Percentiles rank a stretch among this genome's conserved stretches.
These are phyloP conservation scores for Ammospiza maritima DNA, from an alignment of 2,797 vertebrate species.

Conservation along the genomic window DNA sequence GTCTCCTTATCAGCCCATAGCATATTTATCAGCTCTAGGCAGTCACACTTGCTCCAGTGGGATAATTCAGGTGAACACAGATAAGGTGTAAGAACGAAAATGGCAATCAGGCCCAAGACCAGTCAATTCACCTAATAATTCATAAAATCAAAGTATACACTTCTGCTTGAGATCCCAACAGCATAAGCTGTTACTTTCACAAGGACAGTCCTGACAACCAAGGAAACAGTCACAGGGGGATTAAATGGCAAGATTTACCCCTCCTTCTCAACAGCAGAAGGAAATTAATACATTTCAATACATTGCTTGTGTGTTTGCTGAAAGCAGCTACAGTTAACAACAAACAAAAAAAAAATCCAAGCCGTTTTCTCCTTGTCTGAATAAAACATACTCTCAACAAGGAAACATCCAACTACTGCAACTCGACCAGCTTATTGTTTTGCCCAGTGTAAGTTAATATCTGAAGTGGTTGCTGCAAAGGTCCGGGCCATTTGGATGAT, in stretches of 20 bases:
- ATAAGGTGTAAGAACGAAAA: background rate
- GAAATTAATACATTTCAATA: constrained; percentile 2
- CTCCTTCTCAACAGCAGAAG: background rate
- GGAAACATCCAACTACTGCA: constrained; percentile 45
- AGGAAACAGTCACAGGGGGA: background rate
- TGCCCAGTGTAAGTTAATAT: constrained; percentile 64
- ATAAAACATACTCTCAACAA: constrained; percentile 36
- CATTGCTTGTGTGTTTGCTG: background rate
- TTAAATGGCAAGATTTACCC: background rate
- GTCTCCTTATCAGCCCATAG: background rate
- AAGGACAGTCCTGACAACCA: background rate
- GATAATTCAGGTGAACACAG: background rate
- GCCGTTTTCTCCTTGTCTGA: background rate
- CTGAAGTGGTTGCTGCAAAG: constrained; percentile 64
- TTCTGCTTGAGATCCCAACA: background rate
- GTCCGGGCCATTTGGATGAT: constrained; percentile 50
- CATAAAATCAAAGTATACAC: background rate
- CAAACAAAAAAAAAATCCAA: background rate
- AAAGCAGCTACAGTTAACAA: background rate
- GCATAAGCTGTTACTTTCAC: background rate
- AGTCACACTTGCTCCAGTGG: background rate
- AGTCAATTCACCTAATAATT: background rate
- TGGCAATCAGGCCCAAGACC: background rate
- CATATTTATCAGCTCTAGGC: background rate
- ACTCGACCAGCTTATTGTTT: constrained; percentile 63